Evolutionary conservation across 2,113 vertebrate species (phyloP), one percentile per base, ranked within the genome.

Genomic region (Hippocampus zosterae): DNA sequence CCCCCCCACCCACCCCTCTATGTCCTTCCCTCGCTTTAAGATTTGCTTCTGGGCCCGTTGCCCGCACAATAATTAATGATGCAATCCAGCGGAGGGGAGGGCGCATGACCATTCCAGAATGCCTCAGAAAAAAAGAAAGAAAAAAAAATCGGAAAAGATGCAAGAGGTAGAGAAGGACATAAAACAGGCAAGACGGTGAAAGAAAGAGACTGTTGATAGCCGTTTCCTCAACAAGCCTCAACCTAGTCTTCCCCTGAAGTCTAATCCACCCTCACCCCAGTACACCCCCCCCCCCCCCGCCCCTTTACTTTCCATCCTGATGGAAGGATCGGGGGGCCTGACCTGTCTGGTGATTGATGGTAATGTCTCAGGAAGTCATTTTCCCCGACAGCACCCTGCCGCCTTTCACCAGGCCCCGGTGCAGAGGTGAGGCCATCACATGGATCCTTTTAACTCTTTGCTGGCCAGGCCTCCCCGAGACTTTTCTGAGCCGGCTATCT

Each of bases 51-150:
- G 61, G 21, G 74, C 83, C 82, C 78, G 77, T 75, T 81, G 77
- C 88, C 88, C 89, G 90, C 82, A 84, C 87, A 92, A 93, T 93
- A 94, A 94, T 92, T 93, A 93, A 94, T 92, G 92, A 93, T 93
- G 90, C 90, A 94, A 92, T 90, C 84, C 87, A 92, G 89, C 88
- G 84, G 86, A 88, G 84, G 79, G 83, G 88, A 88, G 84, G 92
- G 90, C 92, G 85, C 92, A 89, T 93, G 83, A 81, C 85, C 80
- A 11, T 89, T 74, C 88, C 84, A 89, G 84, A 89, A 88, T 84
- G 81, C 74, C 40, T 79, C 42, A 68, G 48, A 50, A 50, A 50
- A 50, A 21, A 50, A 50, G 21, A 50, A 21, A 46, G 3, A 46
- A 84, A 77, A 3, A 83, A 72, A 85, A 91, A 91, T 79, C 72